Evolutionary conservation across 2,888 invertebrate species (phyloP).

Genomic region (Eristalinus sepulchralis): DNA sequence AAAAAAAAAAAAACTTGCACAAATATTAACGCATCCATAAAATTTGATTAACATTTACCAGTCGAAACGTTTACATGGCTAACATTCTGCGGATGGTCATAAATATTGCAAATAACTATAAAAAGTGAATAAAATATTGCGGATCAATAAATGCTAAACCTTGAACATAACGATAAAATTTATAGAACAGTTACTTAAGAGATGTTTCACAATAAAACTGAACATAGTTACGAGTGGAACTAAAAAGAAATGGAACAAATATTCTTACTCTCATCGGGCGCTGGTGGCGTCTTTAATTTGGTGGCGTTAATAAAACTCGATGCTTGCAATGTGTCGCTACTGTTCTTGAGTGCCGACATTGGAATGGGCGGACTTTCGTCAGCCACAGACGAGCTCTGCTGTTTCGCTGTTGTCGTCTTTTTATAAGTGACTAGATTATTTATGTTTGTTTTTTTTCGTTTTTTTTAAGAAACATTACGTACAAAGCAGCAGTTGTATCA

Average conservation of each 20-base stretch:
- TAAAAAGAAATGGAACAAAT: conserved; percentile 21
- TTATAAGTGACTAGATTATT: conserved; percentile 91
- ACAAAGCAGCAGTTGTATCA: conserved; percentile 44
- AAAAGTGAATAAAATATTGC: conserved; percentile 11
- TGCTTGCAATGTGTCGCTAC: conserved; percentile 46
- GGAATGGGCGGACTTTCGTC: conserved; percentile 64
- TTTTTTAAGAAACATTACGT: conserved; percentile 35
- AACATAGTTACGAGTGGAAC: conserved; percentile 14
- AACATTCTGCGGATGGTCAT: conserved; percentile 34
- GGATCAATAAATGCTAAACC: conserved; percentile 14
- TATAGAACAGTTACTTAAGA: conserved; percentile 25
- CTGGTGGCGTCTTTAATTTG: conserved; percentile 44
- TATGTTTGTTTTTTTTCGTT: conserved; percentile 26
- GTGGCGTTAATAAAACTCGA: conserved; percentile 27
- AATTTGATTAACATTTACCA: neutral
- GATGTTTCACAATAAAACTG: conserved; percentile 7
- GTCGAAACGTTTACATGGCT: neutral
- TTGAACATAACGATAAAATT: conserved; percentile 2
- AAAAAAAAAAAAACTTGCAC: too few relatives aligned
- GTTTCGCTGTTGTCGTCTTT: conserved; percentile 83
- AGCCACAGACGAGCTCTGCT: conserved; percentile 62
- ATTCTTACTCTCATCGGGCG: conserved; percentile 65
- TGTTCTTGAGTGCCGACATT: conserved; percentile 52
- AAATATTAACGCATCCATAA: neutral
- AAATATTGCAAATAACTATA: conserved; percentile 36